phyloP scores from a whole-genome alignment of 2,888 invertebrate genomes.

The Helobdella robusta region DNA sequence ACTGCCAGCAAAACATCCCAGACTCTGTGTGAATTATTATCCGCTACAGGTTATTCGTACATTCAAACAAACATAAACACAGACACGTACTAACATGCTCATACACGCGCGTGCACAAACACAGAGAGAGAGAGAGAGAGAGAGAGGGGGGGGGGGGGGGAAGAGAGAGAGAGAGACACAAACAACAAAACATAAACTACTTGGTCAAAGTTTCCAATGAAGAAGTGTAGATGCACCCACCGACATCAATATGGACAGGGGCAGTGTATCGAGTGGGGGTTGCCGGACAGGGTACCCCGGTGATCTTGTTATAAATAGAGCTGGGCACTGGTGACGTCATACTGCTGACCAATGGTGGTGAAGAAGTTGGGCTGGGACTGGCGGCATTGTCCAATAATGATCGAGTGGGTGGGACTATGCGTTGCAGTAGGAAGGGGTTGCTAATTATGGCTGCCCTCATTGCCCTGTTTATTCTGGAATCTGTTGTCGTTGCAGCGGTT shows the following conservation, averaged over 20 bases:
- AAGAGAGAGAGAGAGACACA: no score
- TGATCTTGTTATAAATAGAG: slow-evolving; percentile 56
- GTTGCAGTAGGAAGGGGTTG: slow-evolving; percentile 28
- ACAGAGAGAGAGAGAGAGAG: not conserved
- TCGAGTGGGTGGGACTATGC: slow-evolving; percentile 19
- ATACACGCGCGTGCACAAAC: not conserved
- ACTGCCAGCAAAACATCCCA: no score
- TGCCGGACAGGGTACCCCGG: slow-evolving; percentile 85
- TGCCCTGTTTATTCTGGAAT: no score
- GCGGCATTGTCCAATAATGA: slow-evolving; percentile 16
- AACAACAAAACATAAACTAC: no score
- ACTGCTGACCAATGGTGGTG: slow-evolving; percentile 23
- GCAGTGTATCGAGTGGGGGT: slow-evolving; percentile 83
- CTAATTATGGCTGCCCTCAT: slow-evolving; percentile 28
- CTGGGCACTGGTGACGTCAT: slow-evolving; percentile 25
- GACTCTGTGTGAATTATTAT: no score
- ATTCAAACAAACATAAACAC: slow-evolving; percentile 8
- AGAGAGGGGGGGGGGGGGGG: not conserved
- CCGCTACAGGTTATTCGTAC: no score
- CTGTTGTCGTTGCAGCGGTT: no score
- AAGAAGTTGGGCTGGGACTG: slow-evolving; percentile 17
- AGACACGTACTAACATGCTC: slow-evolving; percentile 2
- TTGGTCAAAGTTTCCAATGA: slow-evolving; percentile 86
- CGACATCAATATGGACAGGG: slow-evolving; percentile 93
- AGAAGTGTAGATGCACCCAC: slow-evolving; percentile 90